Evolutionary conservation across 2,797 vertebrate genomes (phyloP), one percentile per base, ranked within the genome.

Genomic region (Graptemys geographica): DNA sequence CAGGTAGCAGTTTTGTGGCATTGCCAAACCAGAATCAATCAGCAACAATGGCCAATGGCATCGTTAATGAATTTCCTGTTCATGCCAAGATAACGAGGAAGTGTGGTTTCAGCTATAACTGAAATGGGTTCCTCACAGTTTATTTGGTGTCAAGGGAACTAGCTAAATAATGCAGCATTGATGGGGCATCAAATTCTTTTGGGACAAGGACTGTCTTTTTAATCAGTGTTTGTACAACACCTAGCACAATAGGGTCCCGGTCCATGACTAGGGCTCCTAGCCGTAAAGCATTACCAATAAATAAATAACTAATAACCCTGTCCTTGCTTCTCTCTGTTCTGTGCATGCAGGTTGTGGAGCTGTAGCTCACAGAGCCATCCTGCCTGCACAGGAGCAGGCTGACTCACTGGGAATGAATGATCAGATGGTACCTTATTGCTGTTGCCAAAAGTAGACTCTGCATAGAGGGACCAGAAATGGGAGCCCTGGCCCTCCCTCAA

Each of bases 1-100:
- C 59, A 23, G 5, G 3, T 78, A 72, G 79, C 53, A 13, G 41
- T 79, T 88, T 62, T 83, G 55, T 49, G 72, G 79, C 47, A 28
- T 19, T 80, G 28, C 78, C 83, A 92, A 95, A 88, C 79, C 93
- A 94, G 87, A 92, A 88, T 90, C 62, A 59, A 86, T 59, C 84
- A 90, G 37, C 72, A 93, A 37, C 65, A 86, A 41, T 12, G 86
- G 15, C 11, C 8, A 2, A 41, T 62, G 0, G 1, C 82, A 53
- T 28, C 55, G 62, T 47, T 37, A 91, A 59, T 11, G 53, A 33
- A 47, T 8, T 81, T 56, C 3, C 3, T 31, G 88, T 81, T 78
- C 52, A 81, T 74, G 87, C 0, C 1, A 84, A 90, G 69, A 55
- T 21, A 51, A 79, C 3, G 79, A 93, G 56, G 72, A 83, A 80